Base-by-base conservation (phyloP, 2,888 invertebrate species). In the Cephus spinipes region DNA sequence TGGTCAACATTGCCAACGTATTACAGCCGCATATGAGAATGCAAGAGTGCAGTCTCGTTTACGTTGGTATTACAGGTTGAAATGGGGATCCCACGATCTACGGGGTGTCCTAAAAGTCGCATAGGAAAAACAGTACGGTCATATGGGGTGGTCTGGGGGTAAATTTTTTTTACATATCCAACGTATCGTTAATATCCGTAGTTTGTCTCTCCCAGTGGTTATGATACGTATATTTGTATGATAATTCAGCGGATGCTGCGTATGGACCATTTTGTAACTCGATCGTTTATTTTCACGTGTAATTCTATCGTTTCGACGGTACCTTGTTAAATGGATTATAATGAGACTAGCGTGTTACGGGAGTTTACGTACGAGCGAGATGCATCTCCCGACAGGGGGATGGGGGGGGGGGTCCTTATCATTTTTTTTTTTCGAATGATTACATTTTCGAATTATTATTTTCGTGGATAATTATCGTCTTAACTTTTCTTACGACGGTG, bases 271-370 rank as follows among this genome's bases (percentile, higher is more conserved):
- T 55, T 81, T 86, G 87, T 88, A 89, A 88, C 84, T 86, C 86
- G 86, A 89, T 88, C 85, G 86, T 86, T 87, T 84, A 84, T 85
- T 84, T 89, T 88, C 88, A 87, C 87, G 88, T 85, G 87, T 87
- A 87, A 89, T 88, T 83, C 87, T 86, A 87, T 89, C 89, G 90
- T 89, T 89, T 85, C 85, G 88, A 88, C 89, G 85, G 23, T 23
- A 83, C 83, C 88, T 90, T 88, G 89, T 89, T 89, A 88, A 79
- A 80, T 84, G 83, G 85, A 87, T 87, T 85, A 84, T 90, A 90
- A 90, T 89, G 90, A 89, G 90, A 90, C 87, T 90, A 90, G 86
- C 85, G 85, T 90, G 90, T 55, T 15, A 2, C 23, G 55, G 9
- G 6, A 23, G 23, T 55, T 55, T 9, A 55, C 12, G 36, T 36